Conservation (phyloP, 2,797 vertebrate genomes). For the Mionectes olivaceus region DNA sequence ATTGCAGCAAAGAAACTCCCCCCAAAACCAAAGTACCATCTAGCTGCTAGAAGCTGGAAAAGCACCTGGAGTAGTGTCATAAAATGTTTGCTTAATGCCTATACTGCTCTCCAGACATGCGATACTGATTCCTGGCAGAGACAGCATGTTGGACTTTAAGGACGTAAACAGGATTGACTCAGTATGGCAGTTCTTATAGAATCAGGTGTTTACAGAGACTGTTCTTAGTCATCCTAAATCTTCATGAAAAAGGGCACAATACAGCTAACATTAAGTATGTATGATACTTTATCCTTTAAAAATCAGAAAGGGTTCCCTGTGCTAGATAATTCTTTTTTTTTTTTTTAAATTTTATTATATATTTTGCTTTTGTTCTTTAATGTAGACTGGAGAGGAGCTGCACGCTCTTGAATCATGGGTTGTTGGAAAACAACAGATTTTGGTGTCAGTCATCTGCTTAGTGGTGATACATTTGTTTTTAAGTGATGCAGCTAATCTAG, state of each 20-base stretch:
- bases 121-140: background rate
- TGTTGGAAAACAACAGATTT: background rate
- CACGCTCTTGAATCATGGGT: background rate
- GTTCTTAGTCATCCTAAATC: background rate
- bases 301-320: background rate
- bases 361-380: background rate
- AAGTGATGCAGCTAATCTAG: background rate
- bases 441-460: background rate
- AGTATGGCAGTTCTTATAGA: background rate
- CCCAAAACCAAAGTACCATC: background rate
- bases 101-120: background rate
- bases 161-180: background rate
- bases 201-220: background rate
- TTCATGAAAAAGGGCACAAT: background rate
- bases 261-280: background rate
- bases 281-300: background rate
- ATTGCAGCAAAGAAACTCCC: fast-evolving
- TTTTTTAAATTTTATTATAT: background rate
- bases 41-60: background rate
- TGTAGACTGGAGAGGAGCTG: background rate
- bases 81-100: background rate
- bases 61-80: background rate
- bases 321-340: background rate
- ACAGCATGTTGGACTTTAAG: background rate
- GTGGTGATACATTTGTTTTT: background rate